These are phyloP conservation scores for Polymixis flavicincta DNA, from an alignment of 2,888 invertebrate genomes.

Conservation along the genomic window DNA sequence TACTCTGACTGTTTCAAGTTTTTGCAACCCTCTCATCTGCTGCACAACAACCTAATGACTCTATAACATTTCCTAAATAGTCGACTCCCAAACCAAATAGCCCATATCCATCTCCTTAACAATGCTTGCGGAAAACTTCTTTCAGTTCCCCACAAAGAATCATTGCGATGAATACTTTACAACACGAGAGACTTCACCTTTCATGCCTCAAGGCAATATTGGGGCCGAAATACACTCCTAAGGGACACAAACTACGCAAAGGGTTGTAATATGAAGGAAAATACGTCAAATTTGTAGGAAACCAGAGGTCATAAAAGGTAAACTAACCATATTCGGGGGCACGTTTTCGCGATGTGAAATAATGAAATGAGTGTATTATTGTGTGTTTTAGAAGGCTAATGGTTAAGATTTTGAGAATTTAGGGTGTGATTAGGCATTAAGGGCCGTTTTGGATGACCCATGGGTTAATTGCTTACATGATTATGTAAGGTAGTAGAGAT, in stretches of 20 bases:
- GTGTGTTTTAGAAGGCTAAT: conserved; percentile 33
- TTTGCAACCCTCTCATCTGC: neutral
- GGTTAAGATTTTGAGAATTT: conserved; percentile 34
- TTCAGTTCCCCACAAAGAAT: conserved; percentile 48
- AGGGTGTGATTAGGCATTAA: conserved; percentile 16
- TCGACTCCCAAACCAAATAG: conserved; percentile 22
- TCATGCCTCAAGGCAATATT: conserved; percentile 47
- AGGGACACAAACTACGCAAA: conserved; percentile 56
- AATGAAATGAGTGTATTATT: conserved; percentile 54
- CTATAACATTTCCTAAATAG: conserved; percentile 1
- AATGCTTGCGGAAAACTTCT: conserved; percentile 43
- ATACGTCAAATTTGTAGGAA: conserved; percentile 50
- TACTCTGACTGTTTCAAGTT: neutral
- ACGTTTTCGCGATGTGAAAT: conserved; percentile 61
- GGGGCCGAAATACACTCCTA: conserved; percentile 45
- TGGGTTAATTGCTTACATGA: conserved; percentile 43
- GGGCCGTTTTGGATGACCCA: conserved; percentile 16
- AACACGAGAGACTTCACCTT: conserved; percentile 36
- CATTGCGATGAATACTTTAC: conserved; percentile 53
- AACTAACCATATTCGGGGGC: conserved; percentile 56
- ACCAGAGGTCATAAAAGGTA: conserved; percentile 24
- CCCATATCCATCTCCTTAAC: conserved; percentile 38
- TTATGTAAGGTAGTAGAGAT: conserved; percentile 4
- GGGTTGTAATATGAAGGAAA: conserved; percentile 60
- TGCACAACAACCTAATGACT: neutral